Conservation (phyloP, 2,888 invertebrate genomes). For the Synergus gifuensis region DNA sequence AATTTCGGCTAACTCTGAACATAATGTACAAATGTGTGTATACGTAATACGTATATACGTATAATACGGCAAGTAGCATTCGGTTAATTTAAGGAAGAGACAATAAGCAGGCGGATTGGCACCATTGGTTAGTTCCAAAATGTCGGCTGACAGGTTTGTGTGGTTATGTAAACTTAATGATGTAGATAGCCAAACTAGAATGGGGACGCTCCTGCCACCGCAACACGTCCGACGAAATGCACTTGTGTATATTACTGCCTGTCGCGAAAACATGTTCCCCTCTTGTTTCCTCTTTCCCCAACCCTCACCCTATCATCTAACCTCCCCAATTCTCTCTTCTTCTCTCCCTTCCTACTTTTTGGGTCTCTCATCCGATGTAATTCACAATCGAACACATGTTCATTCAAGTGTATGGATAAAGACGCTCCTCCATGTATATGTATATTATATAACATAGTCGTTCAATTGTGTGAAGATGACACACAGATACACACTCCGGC, state of each 20-base stretch:
- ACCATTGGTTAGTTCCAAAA: constrained; percentile 69
- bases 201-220: constrained; percentile 69
- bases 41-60: not conserved
- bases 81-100: constrained; percentile 47
- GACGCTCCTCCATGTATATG: not conserved
- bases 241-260: constrained; percentile 67
- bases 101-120: constrained; percentile 47
- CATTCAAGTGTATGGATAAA: constrained; percentile 30
- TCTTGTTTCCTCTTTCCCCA: constrained; percentile 27
- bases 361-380: constrained; percentile 34
- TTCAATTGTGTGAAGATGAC: constrained; percentile 20
- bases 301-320: not conserved
- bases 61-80: constrained; percentile 1
- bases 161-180: constrained; percentile 75
- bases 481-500: not conserved
- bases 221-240: constrained; percentile 68
- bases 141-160: constrained; percentile 72
- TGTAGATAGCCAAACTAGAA: constrained; percentile 74
- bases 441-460: constrained; percentile 25
- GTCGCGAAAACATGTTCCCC: constrained; percentile 67
- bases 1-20: not conserved
- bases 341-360: constrained; percentile 48
- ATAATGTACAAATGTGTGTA: not conserved
- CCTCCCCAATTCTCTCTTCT: constrained; percentile 22
- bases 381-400: constrained; percentile 37